Percentiles rank a stretch among this genome's conserved stretches.
Conservation (phyloP, 1,140 invertebrate species). For the Trichogramma pretiosum region DNA sequence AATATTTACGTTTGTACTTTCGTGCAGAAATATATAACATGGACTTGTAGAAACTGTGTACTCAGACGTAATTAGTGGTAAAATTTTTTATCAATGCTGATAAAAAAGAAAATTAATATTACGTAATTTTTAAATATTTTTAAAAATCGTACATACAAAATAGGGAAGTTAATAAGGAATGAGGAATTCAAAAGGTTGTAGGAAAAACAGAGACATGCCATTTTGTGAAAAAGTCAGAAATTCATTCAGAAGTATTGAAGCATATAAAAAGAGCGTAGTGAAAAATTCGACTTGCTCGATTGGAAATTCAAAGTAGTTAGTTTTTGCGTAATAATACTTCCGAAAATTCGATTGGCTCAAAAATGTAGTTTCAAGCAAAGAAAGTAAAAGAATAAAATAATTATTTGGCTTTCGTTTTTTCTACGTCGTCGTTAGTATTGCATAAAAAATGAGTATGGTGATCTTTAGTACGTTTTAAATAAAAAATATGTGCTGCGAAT, state of each 20-base stretch:
- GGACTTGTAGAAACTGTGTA: too few species aligned
- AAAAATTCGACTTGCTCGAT: too few species aligned
- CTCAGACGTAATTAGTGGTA: too few species aligned
- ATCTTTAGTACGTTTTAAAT: not conserved
- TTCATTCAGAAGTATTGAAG: too few species aligned
- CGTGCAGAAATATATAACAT: too few species aligned
- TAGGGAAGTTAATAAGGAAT: conserved; percentile 19
- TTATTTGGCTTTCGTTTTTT: conserved; percentile 30
- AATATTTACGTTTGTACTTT: too few species aligned
- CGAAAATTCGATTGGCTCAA: too few species aligned
- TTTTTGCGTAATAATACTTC: too few species aligned
- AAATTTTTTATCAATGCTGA: not conserved
- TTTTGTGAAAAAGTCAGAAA: conserved; percentile 44
- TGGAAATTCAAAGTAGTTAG: too few species aligned
- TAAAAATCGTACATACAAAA: conserved; percentile 1
- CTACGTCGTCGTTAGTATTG: conserved; percentile 15
- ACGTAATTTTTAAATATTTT: conserved; percentile 3
- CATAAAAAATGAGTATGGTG: too few species aligned
- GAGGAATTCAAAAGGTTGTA: conserved; percentile 7
- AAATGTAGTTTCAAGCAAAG: not conserved
- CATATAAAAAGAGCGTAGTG: too few species aligned
- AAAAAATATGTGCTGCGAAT: not conserved
- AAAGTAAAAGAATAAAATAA: not conserved
- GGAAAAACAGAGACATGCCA: conserved; percentile 38
- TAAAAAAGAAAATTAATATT: not conserved